phyloP scores from a whole-genome alignment of 2,113 vertebrate genomes.

The Ailuropoda melanoleuca region DNA sequence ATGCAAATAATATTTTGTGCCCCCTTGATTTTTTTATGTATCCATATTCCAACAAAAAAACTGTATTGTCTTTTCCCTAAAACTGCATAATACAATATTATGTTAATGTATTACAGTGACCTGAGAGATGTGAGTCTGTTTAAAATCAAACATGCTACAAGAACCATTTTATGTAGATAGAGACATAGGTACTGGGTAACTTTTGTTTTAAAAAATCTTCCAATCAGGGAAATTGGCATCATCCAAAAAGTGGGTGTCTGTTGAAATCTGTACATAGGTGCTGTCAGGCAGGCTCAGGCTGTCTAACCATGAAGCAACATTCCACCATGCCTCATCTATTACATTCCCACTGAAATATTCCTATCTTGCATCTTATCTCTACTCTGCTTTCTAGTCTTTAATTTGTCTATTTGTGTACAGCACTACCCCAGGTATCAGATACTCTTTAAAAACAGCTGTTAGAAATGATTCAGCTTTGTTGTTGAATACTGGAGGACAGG shows the following conservation, averaged over 20 bases:
- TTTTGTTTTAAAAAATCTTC: constrained; percentile 21
- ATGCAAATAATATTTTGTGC: constrained; percentile 52
- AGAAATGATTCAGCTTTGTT: not conserved
- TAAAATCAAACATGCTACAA: not conserved
- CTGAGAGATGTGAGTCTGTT: not conserved
- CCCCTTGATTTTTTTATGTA: constrained; percentile 18
- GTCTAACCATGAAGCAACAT: not conserved
- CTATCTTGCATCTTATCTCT: not conserved
- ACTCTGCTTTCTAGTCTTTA: not conserved
- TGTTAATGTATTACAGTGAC: not conserved
- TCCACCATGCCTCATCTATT: not conserved
- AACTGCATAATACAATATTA: not conserved
- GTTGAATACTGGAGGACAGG: not conserved
- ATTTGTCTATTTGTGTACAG: not conserved
- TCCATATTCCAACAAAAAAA: not conserved
- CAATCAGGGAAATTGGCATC: not conserved
- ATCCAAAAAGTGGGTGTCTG: not conserved
- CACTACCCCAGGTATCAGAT: not conserved
- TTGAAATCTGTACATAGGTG: not conserved
- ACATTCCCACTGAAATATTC: not conserved
- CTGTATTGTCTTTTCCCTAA: not conserved
- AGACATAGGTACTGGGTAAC: not conserved
- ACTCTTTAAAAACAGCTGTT: not conserved
- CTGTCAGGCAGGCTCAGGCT: not conserved
- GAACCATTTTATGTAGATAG: not conserved